A percentile compares a stretch with the other conserved stretches of the same genome.
These are phyloP conservation scores for Chlorocebus sabaeus DNA, from an alignment of 2,113 vertebrate genomes.

Conservation along the genomic window DNA sequence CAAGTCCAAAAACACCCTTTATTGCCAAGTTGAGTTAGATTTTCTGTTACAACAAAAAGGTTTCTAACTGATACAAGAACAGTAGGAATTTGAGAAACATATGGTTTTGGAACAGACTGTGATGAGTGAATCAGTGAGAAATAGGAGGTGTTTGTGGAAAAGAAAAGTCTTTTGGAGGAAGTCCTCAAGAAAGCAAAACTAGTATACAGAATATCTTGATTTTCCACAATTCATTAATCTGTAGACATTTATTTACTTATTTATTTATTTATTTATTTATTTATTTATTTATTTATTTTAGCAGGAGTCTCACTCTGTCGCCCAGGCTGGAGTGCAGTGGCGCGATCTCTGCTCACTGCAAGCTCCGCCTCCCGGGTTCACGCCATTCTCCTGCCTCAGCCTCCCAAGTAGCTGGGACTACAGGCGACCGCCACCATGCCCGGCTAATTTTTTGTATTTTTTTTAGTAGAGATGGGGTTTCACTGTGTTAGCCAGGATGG, in stretches of 20 bases:
- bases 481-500: too few species aligned
- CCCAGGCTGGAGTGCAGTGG: too few species aligned
- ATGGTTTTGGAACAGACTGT: not conserved
- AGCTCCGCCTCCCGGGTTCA: too few species aligned
- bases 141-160: not conserved
- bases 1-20: not conserved
- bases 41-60: not conserved
- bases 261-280: too few species aligned
- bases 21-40: not conserved
- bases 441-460: too few species aligned
- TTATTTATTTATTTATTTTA: too few species aligned
- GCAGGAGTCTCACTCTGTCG: too few species aligned
- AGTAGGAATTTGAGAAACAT: not conserved
- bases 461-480: too few species aligned
- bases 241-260: not conserved
- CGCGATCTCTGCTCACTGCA: too few species aligned
- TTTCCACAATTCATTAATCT: not conserved
- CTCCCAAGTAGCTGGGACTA: too few species aligned
- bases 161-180: not conserved
- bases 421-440: too few species aligned
- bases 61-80: not conserved
- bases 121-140: not conserved
- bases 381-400: too few species aligned
- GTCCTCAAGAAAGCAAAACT: not conserved
- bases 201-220: not conserved